phyloP scores from a whole-genome alignment of 2,888 invertebrate species.

The Heliconius charithonia region DNA sequence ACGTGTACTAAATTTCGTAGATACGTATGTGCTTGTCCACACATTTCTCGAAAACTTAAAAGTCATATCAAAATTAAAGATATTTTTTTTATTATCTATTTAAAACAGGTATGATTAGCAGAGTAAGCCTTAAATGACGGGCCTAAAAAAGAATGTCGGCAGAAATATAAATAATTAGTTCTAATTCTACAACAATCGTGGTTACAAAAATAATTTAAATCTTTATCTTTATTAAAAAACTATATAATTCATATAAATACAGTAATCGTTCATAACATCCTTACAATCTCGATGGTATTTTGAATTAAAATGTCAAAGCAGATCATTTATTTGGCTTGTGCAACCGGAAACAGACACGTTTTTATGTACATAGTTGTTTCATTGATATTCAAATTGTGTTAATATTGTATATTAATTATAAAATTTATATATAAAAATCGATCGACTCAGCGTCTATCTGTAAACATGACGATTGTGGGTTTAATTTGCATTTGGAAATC shows the following conservation, averaged over 20 bases:
- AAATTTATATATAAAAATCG: neutral
- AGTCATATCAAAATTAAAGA: too few relatives aligned
- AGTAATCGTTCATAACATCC: neutral
- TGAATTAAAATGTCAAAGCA: neutral
- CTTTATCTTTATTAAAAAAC: neutral
- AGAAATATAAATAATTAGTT: too few relatives aligned
- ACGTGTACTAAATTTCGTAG: too few relatives aligned
- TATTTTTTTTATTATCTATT: too few relatives aligned
- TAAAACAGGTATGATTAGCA: too few relatives aligned
- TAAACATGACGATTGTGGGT: neutral
- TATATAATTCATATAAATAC: neutral
- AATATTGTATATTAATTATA: neutral
- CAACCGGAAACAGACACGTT: conserved; percentile 18
- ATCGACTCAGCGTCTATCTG: too few relatives aligned
- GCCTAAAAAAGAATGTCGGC: too few relatives aligned
- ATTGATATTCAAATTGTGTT: neutral
- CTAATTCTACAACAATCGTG: too few relatives aligned
- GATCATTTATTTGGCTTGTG: neutral
- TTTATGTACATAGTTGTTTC: conserved; percentile 7
- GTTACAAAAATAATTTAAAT: too few relatives aligned
- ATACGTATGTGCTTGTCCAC: too few relatives aligned
- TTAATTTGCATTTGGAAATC: neutral
- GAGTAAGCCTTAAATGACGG: too few relatives aligned
- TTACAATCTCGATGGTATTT: conserved; percentile 10
- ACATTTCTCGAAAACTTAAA: too few relatives aligned